phyloP scores from a whole-genome alignment of 2,888 invertebrate genomes.

The Petrolisthes cinctipes region DNA sequence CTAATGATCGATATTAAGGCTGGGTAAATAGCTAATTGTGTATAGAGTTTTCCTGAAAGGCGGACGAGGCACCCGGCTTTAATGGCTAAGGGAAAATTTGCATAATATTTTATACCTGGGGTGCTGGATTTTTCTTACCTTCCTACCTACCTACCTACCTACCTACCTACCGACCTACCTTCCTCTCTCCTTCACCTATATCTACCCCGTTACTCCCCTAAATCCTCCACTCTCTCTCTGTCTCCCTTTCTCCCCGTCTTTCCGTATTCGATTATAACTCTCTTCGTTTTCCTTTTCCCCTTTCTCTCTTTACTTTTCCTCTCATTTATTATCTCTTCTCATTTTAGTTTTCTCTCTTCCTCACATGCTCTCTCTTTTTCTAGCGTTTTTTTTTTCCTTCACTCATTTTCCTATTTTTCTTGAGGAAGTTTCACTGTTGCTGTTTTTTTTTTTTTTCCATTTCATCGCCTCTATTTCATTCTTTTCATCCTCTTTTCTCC shows the following conservation, averaged over 20 bases:
- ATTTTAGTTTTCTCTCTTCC: neutral
- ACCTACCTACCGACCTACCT: too few species aligned
- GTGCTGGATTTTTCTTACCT: neutral
- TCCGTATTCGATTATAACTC: neutral
- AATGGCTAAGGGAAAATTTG: neutral
- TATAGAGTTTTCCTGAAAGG: neutral
- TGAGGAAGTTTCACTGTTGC: neutral
- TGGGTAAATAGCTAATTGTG: neutral
- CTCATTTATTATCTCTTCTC: neutral
- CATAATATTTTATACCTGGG: neutral
- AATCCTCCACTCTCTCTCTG: neutral
- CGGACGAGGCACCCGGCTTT: neutral
- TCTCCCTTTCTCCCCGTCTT: neutral
- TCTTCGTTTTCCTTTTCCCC: neutral
- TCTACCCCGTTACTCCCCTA: neutral
- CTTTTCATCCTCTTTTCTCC: neutral
- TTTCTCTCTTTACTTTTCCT: neutral
- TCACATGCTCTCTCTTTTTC: neutral
- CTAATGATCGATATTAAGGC: too few species aligned
- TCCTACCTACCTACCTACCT: neutral
- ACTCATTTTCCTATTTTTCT: neutral
- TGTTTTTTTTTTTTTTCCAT: neutral
- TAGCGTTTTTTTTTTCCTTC: neutral
- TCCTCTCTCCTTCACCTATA: neutral
- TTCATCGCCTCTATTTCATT: neutral